Percentiles rank a stretch among this genome's conserved stretches.
These are phyloP conservation scores for Megaceryle alcyon DNA, from an alignment of 2,797 vertebrate genomes.

Conservation along the genomic window DNA sequence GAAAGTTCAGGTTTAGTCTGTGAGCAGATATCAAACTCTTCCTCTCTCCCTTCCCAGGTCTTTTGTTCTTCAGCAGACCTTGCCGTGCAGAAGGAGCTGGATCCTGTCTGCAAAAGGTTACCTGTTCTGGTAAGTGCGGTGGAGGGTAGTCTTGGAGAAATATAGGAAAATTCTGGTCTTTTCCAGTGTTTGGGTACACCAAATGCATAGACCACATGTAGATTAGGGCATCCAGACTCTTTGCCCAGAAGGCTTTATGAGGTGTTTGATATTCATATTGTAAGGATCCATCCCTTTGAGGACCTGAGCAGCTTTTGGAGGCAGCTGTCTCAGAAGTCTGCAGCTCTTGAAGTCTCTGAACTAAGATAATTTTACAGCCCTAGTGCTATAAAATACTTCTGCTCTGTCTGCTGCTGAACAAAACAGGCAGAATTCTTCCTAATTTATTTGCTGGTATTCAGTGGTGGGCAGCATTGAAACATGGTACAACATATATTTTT, in stretches of 20 bases:
- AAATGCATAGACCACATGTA: neutral
- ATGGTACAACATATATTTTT: neutral
- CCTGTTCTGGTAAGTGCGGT: neutral
- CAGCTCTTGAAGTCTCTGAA: neutral
- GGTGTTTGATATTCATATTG: neutral
- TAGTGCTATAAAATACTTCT: neutral
- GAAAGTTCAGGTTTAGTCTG: neutral
- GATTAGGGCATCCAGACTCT: neutral
- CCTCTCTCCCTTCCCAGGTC: neutral
- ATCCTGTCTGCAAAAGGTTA: neutral
- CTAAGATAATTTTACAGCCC: neutral
- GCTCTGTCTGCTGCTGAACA: neutral
- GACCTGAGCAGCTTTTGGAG: neutral
- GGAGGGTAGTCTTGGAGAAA: neutral
- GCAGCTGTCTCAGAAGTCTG: neutral
- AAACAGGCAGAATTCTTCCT: neutral
- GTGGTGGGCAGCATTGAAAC: neutral
- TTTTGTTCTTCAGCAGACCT: neutral
- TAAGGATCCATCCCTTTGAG: fast-evolving
- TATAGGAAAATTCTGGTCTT: neutral
- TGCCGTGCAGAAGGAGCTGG: neutral
- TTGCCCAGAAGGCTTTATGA: neutral
- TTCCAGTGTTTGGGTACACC: neutral
- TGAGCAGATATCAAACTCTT: fast-evolving
- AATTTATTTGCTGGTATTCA: neutral